phyloP scores from a whole-genome alignment of 2,113 vertebrate species.

The Beaufortia kweichowensis region DNA sequence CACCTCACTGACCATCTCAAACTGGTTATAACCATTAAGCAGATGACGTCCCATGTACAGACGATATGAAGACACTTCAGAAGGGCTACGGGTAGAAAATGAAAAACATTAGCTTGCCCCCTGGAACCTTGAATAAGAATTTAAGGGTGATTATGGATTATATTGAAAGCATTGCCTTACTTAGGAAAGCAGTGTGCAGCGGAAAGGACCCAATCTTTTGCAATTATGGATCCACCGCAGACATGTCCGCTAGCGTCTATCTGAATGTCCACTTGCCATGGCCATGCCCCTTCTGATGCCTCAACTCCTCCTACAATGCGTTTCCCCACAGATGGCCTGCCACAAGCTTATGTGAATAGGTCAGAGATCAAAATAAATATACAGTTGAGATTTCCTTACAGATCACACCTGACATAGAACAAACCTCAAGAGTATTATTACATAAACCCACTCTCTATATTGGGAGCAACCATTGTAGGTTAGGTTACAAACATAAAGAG shows the following conservation, averaged over 20 bases:
- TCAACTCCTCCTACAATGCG: constrained; percentile 80
- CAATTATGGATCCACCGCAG: constrained; percentile 73
- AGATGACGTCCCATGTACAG: constrained; percentile 52
- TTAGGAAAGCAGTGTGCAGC: constrained; percentile 70
- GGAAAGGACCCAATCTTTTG: constrained; percentile 70
- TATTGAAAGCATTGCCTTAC: constrained; percentile 36
- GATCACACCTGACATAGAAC: constrained; percentile 5
- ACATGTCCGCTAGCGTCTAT: constrained; percentile 53
- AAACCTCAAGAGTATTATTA: constrained; percentile 2
- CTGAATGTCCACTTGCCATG: constrained; percentile 85
- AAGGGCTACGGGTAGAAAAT: constrained; percentile 2
- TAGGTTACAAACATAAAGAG: background rate
- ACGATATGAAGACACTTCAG: constrained; percentile 32
- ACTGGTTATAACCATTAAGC: constrained; percentile 38
- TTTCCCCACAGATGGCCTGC: constrained; percentile 61
- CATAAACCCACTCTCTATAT: constrained; percentile 46
- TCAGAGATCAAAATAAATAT: constrained; percentile 55
- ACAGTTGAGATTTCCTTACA: background rate
- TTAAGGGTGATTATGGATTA: too few species aligned
- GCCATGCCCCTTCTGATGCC: constrained; percentile 74
- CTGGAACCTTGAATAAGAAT: too few species aligned
- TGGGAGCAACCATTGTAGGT: constrained; percentile 35
- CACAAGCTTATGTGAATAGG: constrained; percentile 57
- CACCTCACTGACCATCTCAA: constrained; percentile 32
- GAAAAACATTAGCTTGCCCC: background rate